Base-by-base conservation (phyloP, 2,888 invertebrate genomes). In the Drosophila mimica region DNA sequence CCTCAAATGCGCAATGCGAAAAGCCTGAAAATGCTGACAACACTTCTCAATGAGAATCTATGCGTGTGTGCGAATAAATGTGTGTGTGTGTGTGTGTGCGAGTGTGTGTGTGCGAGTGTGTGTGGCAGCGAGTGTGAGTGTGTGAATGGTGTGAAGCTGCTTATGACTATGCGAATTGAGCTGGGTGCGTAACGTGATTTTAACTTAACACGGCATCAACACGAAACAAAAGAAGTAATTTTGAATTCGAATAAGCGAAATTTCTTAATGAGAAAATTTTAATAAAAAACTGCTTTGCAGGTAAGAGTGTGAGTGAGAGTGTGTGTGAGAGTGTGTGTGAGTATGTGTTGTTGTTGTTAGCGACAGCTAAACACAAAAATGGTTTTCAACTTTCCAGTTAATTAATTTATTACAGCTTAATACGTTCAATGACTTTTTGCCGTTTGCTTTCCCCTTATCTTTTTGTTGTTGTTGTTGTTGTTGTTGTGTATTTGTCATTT, bases 381-480 rank as follows among this genome's bases (percentile, higher is more conserved):
- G 77, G 85, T 81, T 89, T 89, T 89, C 76, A 79, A 79, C 81
- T 79, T 81, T 88, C 63, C 78, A 80, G 74, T 79, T 90, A 90
- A 88, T 88, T 90, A 88, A 88, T 88, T 86, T 83, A 83, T 88
- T 88, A 78, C 75, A 61, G 76, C 74, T 76, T 78, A 79, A 83
- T 83, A 79, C 79, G 87, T 90, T 90, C 89, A 90, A 82, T 86
- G 89, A 90, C 90, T 88, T 86, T 86, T 70, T 83, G 73, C 61
- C 76, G 69, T 54, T 74, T 66, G 51, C 52, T 61, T 63, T 43
- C 15, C 28, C 28, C 9, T 57, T 60, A 15, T 2, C 7, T 20
- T 13, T 7, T 46, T 7, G 11, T 20, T 13, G 1, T 20, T 40
- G 2, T 17, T 11, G 4, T 52, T 59, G 0, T 20, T 52, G 34